phyloP scores from a whole-genome alignment of 2,888 invertebrate genomes.

The Rhodophaea formosa region DNA sequence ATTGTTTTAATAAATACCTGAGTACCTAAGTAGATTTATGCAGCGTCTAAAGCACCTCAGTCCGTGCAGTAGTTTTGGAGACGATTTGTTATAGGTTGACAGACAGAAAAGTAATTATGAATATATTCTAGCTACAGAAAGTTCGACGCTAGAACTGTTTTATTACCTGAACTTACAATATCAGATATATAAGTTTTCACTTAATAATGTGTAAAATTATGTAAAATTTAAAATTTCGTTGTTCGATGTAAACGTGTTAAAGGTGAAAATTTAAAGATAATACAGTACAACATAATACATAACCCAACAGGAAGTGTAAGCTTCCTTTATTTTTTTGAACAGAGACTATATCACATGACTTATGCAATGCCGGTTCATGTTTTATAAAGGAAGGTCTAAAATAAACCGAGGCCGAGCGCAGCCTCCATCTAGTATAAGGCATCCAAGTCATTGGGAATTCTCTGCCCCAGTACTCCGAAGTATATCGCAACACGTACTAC shows the following conservation, averaged over 20 bases:
- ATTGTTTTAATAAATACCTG: too few species aligned
- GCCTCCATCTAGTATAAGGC: neutral
- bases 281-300: neutral
- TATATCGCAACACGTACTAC: neutral
- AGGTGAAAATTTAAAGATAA: neutral
- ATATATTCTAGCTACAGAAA: too few species aligned
- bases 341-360: neutral
- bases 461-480: neutral
- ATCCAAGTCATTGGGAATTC: neutral
- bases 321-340: neutral
- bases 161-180: too few species aligned
- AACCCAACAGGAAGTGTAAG: neutral
- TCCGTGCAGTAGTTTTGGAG: too few species aligned
- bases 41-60: too few species aligned
- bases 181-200: too few species aligned
- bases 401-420: neutral
- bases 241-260: neutral
- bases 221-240: too few species aligned
- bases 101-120: too few species aligned
- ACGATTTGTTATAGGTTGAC: too few species aligned
- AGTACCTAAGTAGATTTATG: too few species aligned
- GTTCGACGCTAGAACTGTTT: too few species aligned
- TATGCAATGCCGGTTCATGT: neutral
- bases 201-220: too few species aligned
- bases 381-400: constrained; percentile 1